These are phyloP conservation scores for Neomorphus geoffroyi DNA, from an alignment of 2,797 vertebrate species.

Conservation along the genomic window DNA sequence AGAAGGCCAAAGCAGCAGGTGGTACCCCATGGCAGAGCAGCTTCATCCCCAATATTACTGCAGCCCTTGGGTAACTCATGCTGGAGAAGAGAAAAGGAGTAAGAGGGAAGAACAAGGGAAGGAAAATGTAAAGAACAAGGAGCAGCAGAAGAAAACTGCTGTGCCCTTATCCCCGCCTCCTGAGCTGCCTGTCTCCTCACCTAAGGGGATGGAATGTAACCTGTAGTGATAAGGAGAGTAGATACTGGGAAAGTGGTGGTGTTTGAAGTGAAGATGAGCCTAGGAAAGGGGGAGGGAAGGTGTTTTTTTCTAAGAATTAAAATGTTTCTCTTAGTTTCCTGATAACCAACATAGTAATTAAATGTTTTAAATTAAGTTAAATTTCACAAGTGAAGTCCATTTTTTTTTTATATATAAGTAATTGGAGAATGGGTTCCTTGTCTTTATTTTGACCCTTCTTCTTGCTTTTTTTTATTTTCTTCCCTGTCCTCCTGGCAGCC, in stretches of 20 bases:
- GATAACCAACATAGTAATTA: not conserved
- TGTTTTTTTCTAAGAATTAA: not conserved
- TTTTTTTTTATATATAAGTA: no score
- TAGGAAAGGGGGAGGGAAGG: not conserved
- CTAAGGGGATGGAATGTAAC: not conserved
- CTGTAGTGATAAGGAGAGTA: not conserved
- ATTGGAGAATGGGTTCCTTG: not conserved
- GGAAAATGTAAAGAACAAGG: not conserved
- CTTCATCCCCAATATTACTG: not conserved
- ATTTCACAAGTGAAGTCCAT: not conserved
- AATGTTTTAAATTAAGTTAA: not conserved
- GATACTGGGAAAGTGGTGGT: not conserved
- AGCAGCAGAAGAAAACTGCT: not conserved
- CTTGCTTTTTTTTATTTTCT: not conserved
- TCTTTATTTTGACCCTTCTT: not conserved
- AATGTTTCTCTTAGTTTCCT: not conserved
- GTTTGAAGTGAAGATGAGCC: not conserved
- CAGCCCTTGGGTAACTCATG: not conserved
- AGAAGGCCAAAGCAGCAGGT: not conserved
- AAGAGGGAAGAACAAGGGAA: not conserved
- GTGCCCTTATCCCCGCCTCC: not conserved
- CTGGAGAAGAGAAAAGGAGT: not conserved
- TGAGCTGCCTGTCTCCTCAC: fast-evolving
- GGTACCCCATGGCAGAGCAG: not conserved
- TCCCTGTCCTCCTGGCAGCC: not conserved